phyloP scores from a whole-genome alignment of 2,888 invertebrate genomes.

The Scaptomyza caliginosa region DNA sequence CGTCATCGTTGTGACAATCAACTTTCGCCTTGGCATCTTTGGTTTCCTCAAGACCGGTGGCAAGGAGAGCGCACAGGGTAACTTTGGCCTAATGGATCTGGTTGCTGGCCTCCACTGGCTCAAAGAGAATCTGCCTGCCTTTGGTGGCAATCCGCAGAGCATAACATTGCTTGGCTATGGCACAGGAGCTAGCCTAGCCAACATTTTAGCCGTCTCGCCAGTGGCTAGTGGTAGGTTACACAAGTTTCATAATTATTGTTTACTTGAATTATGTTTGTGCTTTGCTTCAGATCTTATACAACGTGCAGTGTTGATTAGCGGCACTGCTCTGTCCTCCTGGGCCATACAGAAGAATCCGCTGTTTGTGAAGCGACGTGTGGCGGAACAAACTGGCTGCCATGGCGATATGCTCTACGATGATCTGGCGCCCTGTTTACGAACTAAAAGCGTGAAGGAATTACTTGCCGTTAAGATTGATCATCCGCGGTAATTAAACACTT shows the following conservation, averaged over 20 bases:
- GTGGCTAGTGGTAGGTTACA: slow-evolving; percentile 92
- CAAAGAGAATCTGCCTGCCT: slow-evolving; percentile 95
- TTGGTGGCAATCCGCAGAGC: slow-evolving; percentile 96
- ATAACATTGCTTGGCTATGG: slow-evolving; percentile 98
- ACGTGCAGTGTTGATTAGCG: slow-evolving; percentile 94
- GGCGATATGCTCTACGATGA: slow-evolving; percentile 93
- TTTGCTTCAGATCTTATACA: slow-evolving; percentile 89
- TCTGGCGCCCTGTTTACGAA: slow-evolving; percentile 92
- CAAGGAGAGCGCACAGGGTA: slow-evolving; percentile 94
- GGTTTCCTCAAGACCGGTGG: slow-evolving; percentile 96
- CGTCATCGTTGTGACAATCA: slow-evolving; percentile 95
- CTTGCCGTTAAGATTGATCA: slow-evolving; percentile 90
- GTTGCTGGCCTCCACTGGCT: slow-evolving; percentile 99
- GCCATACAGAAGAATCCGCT: slow-evolving; percentile 94
- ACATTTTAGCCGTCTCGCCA: slow-evolving; percentile 97
- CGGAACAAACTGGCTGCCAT: slow-evolving; percentile 93
- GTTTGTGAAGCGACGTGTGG: slow-evolving; percentile 91
- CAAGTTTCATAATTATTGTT: neutral
- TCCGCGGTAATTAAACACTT: slow-evolving; percentile 86
- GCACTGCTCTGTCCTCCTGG: slow-evolving; percentile 96
- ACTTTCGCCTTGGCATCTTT: slow-evolving; percentile 94
- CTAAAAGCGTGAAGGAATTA: slow-evolving; percentile 90
- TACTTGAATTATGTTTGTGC: neutral
- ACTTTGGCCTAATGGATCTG: slow-evolving; percentile 95
- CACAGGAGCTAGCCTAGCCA: slow-evolving; percentile 97